A percentile compares a stretch with the other conserved stretches of the same genome.
These are phyloP conservation scores for Drosophila mayaguana DNA, from an alignment of 2,888 invertebrate genomes.

Conservation along the genomic window DNA sequence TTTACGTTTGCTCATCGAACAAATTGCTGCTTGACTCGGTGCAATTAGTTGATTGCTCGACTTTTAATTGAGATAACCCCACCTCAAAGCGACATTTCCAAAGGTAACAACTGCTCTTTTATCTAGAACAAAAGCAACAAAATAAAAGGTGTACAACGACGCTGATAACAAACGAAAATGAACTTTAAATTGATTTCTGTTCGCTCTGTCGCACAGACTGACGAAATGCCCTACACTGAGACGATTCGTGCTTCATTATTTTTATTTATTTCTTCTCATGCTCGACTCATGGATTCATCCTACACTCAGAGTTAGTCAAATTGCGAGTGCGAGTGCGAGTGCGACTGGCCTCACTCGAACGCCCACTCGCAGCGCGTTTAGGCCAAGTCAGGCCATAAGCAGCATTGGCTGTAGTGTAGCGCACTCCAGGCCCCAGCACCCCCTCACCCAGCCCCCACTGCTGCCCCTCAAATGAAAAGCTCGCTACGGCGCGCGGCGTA, in stretches of 20 bases:
- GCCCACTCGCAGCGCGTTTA: constrained; percentile 36
- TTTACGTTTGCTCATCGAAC: constrained; percentile 13
- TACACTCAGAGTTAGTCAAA: constrained; percentile 22
- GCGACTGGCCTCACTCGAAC: constrained; percentile 28
- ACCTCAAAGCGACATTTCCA: constrained; percentile 46
- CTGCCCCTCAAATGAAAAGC: constrained; percentile 48
- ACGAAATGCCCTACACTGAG: constrained; percentile 25
- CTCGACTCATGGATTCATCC: constrained; percentile 26
- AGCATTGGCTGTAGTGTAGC: constrained; percentile 54
- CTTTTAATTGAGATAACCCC: constrained; percentile 39
- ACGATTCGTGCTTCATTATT: too few relatives aligned
- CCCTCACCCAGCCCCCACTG: neutral
- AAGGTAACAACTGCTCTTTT: constrained; percentile 41
- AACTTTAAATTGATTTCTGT: constrained; percentile 51
- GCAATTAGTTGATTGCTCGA: constrained; percentile 27
- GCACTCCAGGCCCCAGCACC: constrained; percentile 32
- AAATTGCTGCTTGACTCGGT: constrained; percentile 34
- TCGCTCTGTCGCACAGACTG: constrained; percentile 3
- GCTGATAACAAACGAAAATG: constrained; percentile 62
- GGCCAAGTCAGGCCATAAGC: constrained; percentile 51
- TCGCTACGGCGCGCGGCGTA: constrained; percentile 54
- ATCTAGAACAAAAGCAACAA: constrained; percentile 31
- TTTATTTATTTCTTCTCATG: neutral
- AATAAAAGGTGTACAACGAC: constrained; percentile 17
- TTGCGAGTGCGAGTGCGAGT: neutral